Evolutionary conservation across 2,113 vertebrate species (phyloP).

Genomic region (Capreolus pygargus): DNA sequence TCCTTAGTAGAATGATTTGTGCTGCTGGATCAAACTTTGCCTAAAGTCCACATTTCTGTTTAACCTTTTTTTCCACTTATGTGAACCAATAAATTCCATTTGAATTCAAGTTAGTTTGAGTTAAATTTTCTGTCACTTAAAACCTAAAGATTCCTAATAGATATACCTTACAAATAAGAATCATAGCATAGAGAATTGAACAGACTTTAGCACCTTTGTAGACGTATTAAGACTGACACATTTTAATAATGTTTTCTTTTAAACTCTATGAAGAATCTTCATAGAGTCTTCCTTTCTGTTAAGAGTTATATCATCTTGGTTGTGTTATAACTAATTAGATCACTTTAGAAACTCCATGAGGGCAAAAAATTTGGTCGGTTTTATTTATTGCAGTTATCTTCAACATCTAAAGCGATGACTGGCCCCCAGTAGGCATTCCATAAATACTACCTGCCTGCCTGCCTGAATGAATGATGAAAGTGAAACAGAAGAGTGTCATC

Average conservation of each 20-base stretch:
- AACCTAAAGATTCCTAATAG: constrained; percentile 15
- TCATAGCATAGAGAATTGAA: constrained; percentile 14
- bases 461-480: constrained; percentile 13
- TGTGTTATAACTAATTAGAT: constrained; percentile 32
- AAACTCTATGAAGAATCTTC: not conserved
- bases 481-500: not conserved
- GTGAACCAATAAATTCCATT: not conserved
- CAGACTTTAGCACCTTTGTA: constrained; percentile 32
- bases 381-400: not conserved
- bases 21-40: constrained; percentile 18
- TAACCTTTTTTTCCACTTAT: not conserved
- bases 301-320: not conserved
- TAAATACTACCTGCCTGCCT: not conserved
- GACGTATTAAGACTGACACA: constrained; percentile 27
- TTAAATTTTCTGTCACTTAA: constrained; percentile 14
- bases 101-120: constrained; percentile 22
- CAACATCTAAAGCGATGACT: not conserved
- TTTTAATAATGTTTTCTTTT: constrained; percentile 15
- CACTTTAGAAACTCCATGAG: not conserved
- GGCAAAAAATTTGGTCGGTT: constrained; percentile 16
- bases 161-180: constrained; percentile 25
- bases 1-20: not conserved
- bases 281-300: not conserved
- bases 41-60: constrained; percentile 9
- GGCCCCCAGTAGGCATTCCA: not conserved